Percentiles rank a stretch among this genome's conserved stretches.
phyloP scores from a whole-genome alignment of 2,888 invertebrate genomes.

The Ectropis crepuscularia region DNA sequence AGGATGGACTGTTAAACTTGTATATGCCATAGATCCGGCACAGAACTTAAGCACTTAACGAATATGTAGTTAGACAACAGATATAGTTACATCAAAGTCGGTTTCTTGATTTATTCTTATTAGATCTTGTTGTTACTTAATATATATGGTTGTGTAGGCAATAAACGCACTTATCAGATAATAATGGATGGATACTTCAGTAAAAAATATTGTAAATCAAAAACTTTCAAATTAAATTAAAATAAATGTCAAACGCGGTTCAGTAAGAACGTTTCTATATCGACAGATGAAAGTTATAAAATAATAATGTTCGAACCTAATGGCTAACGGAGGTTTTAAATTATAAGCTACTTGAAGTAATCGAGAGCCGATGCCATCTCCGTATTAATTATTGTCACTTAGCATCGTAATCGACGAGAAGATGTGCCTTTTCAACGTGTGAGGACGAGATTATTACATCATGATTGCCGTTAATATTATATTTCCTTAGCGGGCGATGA shows the following conservation, averaged over 20 bases:
- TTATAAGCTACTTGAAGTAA: slow-evolving; percentile 47
- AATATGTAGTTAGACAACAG: no score
- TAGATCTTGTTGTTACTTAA: neutral
- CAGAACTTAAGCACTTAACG: no score
- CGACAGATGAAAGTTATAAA: slow-evolving; percentile 42
- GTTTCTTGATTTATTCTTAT: no score
- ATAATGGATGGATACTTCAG: no score
- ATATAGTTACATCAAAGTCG: no score
- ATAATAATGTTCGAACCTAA: slow-evolving; percentile 43
- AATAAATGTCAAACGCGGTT: slow-evolving; percentile 37
- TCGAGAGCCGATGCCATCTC: slow-evolving; percentile 56
- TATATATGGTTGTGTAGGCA: neutral
- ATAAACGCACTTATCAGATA: neutral
- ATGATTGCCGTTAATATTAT: slow-evolving; percentile 78
- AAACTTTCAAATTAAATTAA: slow-evolving; percentile 38
- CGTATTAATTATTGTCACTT: slow-evolving; percentile 67
- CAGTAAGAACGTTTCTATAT: slow-evolving; percentile 34
- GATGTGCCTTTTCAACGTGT: slow-evolving; percentile 64
- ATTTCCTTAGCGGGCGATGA: slow-evolving; percentile 64
- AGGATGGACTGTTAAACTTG: no score
- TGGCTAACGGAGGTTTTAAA: slow-evolving; percentile 48
- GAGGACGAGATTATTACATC: slow-evolving; percentile 74
- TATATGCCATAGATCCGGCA: no score
- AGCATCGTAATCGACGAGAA: slow-evolving; percentile 48
- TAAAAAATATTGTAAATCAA: slow-evolving; percentile 32